These are phyloP conservation scores for Sinocyclocheilus rhinocerous DNA, from an alignment of 2,113 vertebrate species.

Conservation along the genomic window DNA sequence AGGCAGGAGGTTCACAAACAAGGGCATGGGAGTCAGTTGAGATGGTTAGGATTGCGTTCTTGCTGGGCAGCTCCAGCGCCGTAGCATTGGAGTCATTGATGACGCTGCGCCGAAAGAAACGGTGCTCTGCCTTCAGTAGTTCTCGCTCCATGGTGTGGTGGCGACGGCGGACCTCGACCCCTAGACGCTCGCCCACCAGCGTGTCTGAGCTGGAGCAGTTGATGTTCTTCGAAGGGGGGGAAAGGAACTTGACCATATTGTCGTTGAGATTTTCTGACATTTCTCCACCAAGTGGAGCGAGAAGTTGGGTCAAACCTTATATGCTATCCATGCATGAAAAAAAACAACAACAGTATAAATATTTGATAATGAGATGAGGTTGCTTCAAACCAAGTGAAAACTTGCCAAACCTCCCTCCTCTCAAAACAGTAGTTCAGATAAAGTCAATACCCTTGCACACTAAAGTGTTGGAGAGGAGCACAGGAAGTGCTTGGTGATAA, in stretches of 20 bases:
- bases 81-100: constrained; percentile 98
- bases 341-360: constrained; percentile 30
- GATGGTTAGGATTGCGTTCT: constrained; percentile 73
- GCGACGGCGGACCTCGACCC: constrained; percentile 85
- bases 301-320: constrained; percentile 61
- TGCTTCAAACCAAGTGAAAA: neutral
- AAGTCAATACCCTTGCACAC: constrained; percentile 58
- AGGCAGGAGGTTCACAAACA: constrained; percentile 37
- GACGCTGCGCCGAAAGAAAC: constrained; percentile 95
- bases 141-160: constrained; percentile 98
- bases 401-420: neutral
- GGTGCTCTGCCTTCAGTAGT: constrained; percentile 85
- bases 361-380: constrained; percentile 32
- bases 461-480: constrained; percentile 60
- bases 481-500: constrained; percentile 66
- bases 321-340: constrained; percentile 58
- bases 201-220: constrained; percentile 92
- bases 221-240: constrained; percentile 82
- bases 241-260: constrained; percentile 81
- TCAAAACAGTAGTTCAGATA: constrained; percentile 57
- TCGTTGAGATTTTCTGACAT: constrained; percentile 80
- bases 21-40: constrained; percentile 63
- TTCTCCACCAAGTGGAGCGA: constrained; percentile 71
- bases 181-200: constrained; percentile 81
- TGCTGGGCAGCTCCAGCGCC: constrained; percentile 89